Conservation (phyloP, 2,113 vertebrate genomes). For the Notarius quadriscutis region DNA sequence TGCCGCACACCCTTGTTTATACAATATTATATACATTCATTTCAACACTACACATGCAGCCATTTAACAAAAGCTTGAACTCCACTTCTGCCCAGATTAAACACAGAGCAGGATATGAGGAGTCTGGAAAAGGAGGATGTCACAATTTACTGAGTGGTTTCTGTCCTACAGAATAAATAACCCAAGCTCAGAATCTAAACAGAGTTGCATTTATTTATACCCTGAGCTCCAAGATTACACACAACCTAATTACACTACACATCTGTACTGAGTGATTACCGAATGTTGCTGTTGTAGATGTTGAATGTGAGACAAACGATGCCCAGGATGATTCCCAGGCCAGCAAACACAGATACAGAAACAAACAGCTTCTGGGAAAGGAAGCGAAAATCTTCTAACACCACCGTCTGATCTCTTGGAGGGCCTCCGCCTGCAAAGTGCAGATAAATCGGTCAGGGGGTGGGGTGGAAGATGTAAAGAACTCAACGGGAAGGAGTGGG, state of each 20-base stretch:
- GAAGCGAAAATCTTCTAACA: slow-evolving; percentile 87
- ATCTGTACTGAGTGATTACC: slow-evolving; percentile 68
- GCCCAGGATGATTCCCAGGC: slow-evolving; percentile 85
- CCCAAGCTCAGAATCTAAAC: not conserved
- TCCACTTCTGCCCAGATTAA: not conserved
- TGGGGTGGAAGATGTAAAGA: not conserved
- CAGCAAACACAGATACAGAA: slow-evolving; percentile 85
- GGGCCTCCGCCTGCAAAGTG: slow-evolving; percentile 74
- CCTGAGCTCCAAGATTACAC: not conserved
- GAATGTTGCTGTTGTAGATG: slow-evolving; percentile 91
- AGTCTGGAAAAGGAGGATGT: not conserved
- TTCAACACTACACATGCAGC: not conserved
- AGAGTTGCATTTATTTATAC: not conserved
- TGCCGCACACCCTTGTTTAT: not conserved
- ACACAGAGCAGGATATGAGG: not conserved
- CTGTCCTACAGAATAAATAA: not conserved
- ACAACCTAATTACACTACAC: not conserved
- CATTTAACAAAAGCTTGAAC: not conserved
- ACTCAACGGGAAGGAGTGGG: not conserved
- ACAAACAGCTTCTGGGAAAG: slow-evolving; percentile 94
- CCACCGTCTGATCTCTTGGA: slow-evolving; percentile 88
- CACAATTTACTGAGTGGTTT: not conserved
- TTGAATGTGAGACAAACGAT: slow-evolving; percentile 91
- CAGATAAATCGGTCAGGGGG: slow-evolving; percentile 21
- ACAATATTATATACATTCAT: not conserved